Evolutionary conservation across 53 echinoderm and acorn worm genomes (phyloP).

Genomic region (Hippasteria phrygiana): DNA sequence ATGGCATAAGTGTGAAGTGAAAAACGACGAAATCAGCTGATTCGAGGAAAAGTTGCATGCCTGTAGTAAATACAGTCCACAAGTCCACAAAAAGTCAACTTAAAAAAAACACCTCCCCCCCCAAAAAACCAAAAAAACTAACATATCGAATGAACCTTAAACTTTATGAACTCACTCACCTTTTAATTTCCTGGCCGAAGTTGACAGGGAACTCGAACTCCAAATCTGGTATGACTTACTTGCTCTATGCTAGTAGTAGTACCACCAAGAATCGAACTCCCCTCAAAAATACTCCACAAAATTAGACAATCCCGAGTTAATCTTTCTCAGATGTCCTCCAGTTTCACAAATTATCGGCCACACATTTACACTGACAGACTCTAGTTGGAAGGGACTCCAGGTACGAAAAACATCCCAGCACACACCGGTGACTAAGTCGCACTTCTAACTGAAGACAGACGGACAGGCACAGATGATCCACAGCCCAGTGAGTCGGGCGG

Average conservation of each 20-base stretch:
- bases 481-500: neutral
- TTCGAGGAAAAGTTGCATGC: no score
- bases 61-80: no score
- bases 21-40: no score
- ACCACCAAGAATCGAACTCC: neutral
- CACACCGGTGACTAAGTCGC: conserved; percentile 17
- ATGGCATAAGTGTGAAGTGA: no score
- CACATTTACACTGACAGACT: neutral
- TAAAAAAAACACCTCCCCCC: no score
- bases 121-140: no score
- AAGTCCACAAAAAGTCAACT: no score
- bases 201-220: neutral
- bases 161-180: conserved; percentile 7
- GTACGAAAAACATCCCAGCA: conserved; percentile 55
- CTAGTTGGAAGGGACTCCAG: conserved; percentile 27
- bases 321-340: conserved; percentile 30
- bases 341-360: neutral
- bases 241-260: no score
- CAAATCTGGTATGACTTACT: no score
- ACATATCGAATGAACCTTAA: no score
- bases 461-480: neutral
- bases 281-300: conserved; percentile 12
- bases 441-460: conserved; percentile 45
- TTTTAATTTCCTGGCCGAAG: neutral
- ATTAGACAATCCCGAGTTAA: conserved; percentile 1